phyloP scores from a whole-genome alignment of 2,888 invertebrate genomes.

The Cephus nigrinus region DNA sequence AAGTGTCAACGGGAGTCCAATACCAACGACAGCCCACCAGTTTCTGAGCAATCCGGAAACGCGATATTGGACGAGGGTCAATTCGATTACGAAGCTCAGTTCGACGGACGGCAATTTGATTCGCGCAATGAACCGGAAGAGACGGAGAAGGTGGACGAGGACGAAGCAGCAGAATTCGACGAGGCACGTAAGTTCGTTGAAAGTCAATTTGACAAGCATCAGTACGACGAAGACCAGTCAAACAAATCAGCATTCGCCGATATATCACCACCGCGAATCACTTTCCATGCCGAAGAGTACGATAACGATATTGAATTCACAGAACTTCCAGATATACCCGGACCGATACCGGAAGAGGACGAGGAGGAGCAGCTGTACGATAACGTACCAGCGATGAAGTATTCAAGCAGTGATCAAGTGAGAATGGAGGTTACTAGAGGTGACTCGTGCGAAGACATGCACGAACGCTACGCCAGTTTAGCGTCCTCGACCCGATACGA shows the following conservation, averaged over 20 bases:
- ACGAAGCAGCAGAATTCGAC: constrained; percentile 46
- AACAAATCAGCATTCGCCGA: constrained; percentile 36
- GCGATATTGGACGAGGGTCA: constrained; percentile 6
- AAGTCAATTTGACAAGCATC: constrained; percentile 54
- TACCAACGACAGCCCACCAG: constrained; percentile 18
- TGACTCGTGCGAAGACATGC: constrained; percentile 61
- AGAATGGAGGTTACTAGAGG: constrained; percentile 55
- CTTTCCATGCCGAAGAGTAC: constrained; percentile 47
- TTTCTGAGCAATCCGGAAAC: neutral
- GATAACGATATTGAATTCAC: constrained; percentile 42
- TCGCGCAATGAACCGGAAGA: constrained; percentile 3
- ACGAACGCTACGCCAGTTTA: constrained; percentile 57
- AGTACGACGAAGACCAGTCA: constrained; percentile 35
- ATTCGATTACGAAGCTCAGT: constrained; percentile 2
- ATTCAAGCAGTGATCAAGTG: constrained; percentile 50
- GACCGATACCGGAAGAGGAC: constrained; percentile 60
- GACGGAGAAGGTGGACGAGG: constrained; percentile 18
- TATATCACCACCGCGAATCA: constrained; percentile 57
- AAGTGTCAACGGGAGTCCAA: constrained; percentile 45
- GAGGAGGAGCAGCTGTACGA: constrained; percentile 58
- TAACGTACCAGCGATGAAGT: constrained; percentile 62
- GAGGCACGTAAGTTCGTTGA: constrained; percentile 58
- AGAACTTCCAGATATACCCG: constrained; percentile 45
- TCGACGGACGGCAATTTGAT: constrained; percentile 14
- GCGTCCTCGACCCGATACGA: constrained; percentile 49